phyloP scores from a whole-genome alignment of 1,140 invertebrate genomes.

The Meloidogyne hapla region DNA sequence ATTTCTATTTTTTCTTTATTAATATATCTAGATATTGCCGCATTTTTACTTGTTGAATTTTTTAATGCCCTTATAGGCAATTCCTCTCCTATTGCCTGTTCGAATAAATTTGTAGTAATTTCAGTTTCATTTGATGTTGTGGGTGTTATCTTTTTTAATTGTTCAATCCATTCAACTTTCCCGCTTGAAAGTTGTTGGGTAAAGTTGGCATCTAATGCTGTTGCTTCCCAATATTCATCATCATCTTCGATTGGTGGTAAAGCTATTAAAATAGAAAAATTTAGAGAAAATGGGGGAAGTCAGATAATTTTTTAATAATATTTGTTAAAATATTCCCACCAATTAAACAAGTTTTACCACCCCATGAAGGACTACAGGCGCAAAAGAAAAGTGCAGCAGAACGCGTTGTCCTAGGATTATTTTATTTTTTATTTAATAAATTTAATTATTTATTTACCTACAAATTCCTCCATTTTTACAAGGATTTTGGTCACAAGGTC shows the following conservation, averaged over 20 bases:
- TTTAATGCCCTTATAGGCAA: background rate
- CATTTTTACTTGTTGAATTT: background rate
- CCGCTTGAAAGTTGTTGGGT: conserved; percentile 40
- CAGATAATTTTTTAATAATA: too few relatives aligned
- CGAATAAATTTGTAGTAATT: conserved; percentile 9
- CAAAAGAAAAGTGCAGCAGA: conserved; percentile 35
- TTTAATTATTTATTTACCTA: background rate
- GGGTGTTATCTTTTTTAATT: conserved; percentile 9
- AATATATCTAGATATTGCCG: background rate
- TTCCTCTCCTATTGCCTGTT: conserved; percentile 1
- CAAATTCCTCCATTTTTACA: conserved; percentile 47
- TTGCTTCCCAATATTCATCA: background rate
- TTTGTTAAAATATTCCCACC: background rate
- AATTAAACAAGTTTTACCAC: conserved; percentile 36
- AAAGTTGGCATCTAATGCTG: conserved; percentile 12
- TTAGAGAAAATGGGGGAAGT: too few relatives aligned
- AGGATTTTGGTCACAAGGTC: conserved; percentile 34
- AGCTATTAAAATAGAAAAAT: background rate
- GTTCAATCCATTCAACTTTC: conserved; percentile 43
- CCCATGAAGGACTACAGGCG: conserved; percentile 38
- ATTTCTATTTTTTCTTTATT: conserved; percentile 4
- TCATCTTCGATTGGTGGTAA: background rate
- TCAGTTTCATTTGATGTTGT: background rate
- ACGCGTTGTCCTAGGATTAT: conserved; percentile 25
- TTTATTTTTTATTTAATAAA: background rate